Evolutionary conservation across 2,888 invertebrate species (phyloP).

Genomic region (Ormyrus rosae): DNA sequence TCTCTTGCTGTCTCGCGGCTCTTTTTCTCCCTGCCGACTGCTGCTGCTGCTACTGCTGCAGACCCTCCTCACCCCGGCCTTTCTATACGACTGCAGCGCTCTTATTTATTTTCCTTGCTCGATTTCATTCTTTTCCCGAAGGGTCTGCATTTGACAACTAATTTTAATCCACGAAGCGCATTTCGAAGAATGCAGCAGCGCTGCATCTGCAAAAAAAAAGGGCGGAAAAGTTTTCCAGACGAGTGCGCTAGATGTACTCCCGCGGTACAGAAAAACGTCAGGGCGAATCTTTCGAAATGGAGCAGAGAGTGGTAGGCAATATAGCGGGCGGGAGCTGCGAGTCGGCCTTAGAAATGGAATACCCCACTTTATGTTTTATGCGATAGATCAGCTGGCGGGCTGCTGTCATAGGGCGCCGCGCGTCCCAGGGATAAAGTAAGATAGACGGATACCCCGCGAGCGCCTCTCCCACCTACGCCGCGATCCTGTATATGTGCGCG

Average conservation of each 20-base stretch:
- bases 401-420: constrained; percentile 71
- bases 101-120: no score
- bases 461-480: constrained; percentile 62
- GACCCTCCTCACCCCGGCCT: neutral
- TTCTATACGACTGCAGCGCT: neutral
- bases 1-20: neutral
- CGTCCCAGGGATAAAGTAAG: constrained; percentile 74
- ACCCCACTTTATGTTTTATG: constrained; percentile 75
- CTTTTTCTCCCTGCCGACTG: constrained; percentile 20
- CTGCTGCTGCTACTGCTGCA: neutral
- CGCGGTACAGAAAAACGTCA: constrained; percentile 47
- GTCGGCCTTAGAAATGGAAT: constrained; percentile 73
- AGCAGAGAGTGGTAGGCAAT: constrained; percentile 22
- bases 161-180: no score
- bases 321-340: constrained; percentile 5
- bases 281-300: constrained; percentile 51
- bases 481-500: constrained; percentile 55
- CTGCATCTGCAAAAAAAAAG: constrained; percentile 8
- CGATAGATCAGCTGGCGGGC: constrained; percentile 74
- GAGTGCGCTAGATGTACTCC: constrained; percentile 38
- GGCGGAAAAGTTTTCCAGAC: constrained; percentile 25
- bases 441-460: constrained; percentile 71
- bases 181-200: neutral
- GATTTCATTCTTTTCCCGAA: neutral
- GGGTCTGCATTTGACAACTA: neutral